Percentiles rank a stretch among this genome's conserved stretches.
phyloP scores from a whole-genome alignment of 2,113 vertebrate genomes.

The Barnardius zonarius region DNA sequence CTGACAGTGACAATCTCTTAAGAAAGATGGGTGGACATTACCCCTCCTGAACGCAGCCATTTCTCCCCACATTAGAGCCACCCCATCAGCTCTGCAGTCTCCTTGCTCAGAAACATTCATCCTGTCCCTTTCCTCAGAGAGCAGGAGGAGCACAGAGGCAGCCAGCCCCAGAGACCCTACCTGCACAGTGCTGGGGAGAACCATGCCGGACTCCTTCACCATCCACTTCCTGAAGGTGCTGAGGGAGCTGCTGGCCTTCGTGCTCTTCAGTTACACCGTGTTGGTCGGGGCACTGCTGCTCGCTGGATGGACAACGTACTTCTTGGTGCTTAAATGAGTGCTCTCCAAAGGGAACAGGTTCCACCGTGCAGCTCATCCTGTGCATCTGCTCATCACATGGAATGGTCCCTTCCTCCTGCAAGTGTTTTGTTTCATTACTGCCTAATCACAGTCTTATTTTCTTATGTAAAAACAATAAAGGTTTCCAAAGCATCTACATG shows the following conservation, averaged over 20 bases:
- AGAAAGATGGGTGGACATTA: not conserved
- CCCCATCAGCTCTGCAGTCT: not conserved
- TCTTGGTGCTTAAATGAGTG: slow-evolving; percentile 86
- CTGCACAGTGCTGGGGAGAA: not conserved
- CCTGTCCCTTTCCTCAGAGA: not conserved
- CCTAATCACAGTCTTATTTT: not conserved
- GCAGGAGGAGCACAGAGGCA: not conserved
- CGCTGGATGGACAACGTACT: slow-evolving; percentile 94
- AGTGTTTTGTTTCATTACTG: not conserved
- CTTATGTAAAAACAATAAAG: not conserved
- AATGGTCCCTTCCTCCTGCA: not conserved
- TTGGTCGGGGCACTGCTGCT: slow-evolving; percentile 89
- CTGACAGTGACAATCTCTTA: not conserved
- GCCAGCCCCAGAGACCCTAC: not conserved
- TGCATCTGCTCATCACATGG: rapidly evolving
- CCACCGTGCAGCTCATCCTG: not conserved
- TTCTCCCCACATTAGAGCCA: not conserved
- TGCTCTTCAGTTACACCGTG: slow-evolving; percentile 94
- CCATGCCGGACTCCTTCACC: slow-evolving; percentile 78
- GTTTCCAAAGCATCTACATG: not conserved
- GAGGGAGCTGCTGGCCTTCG: slow-evolving; percentile 89
- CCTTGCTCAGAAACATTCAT: not conserved
- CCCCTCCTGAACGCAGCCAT: not conserved
- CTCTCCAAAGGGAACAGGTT: not conserved
- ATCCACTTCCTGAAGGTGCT: slow-evolving; percentile 89